Evolutionary conservation across 2,113 vertebrate genomes (phyloP), one percentile per base, ranked within the genome.

Genomic region (Ptychochromis oligacanthus): DNA sequence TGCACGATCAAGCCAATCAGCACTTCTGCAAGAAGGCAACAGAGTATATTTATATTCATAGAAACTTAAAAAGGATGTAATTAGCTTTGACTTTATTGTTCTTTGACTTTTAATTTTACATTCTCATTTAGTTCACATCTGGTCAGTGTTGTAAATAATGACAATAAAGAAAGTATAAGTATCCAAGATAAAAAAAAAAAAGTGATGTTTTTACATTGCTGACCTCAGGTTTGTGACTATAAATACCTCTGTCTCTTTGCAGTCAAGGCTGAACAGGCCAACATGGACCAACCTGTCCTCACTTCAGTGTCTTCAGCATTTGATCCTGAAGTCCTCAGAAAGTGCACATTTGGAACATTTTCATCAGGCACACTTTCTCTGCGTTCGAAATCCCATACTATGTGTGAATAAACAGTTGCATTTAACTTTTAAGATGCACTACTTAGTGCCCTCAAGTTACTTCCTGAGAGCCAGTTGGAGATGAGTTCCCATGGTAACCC

Each of bases 281-380:
- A 90, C 83, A 75, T 84, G 91, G 93, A 93, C 90, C 86, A 88
- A 82, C 84, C 83, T 83, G 79, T 82, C 67, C 86, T 90, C 83
- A 77, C 86, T 88, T 86, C 43, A 65, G 5, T 83, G 65, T 72
- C 26, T 24, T 72, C 26, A 18, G 67, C 67, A 17, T 72, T 72
- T 72, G 26, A 72, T 54, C 46, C 67, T 72, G 67, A 72, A 72
- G 67, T 18, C 67, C 56, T 83, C 10, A 38, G 77, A 86, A 62
- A 82, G 5, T 22, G 6, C 34, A 56, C 59, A 74, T 20, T 60
- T 34, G 34, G 8, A 65, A 34, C 13, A n/a, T 55, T 56, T 70
- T 56, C 36, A 36, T 85, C 43, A 64, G 14, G 26, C 4, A 22
- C 11, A 22, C 13, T 74, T 54, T 28, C 17, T 13, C 26, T 72